phyloP scores from a whole-genome alignment of 2,113 vertebrate genomes.

The Lampris megalopsis region DNA sequence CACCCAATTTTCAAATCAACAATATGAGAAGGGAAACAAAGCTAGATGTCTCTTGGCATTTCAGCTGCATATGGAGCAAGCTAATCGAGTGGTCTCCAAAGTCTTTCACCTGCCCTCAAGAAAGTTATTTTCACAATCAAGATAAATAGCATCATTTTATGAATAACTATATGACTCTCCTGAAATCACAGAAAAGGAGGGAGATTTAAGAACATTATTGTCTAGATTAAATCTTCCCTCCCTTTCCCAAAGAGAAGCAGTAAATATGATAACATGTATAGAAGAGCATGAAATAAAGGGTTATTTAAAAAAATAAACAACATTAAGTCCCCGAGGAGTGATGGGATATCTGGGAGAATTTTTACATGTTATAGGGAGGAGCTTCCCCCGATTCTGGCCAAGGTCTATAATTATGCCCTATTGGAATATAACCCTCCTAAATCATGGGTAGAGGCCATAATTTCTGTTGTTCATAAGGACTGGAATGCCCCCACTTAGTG shows the following conservation, averaged over 20 bases:
- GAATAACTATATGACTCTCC: conserved; percentile 4
- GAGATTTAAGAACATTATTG: background rate
- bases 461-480: background rate
- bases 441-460: background rate
- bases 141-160: conserved; percentile 15
- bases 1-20: background rate
- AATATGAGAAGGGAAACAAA: background rate
- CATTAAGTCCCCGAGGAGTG: background rate
- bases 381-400: background rate
- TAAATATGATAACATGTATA: background rate
- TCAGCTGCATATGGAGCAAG: conserved; percentile 18
- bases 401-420: background rate
- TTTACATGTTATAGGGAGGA: background rate
- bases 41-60: conserved; percentile 12
- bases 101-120: background rate
- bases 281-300: background rate
- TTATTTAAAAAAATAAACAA: background rate
- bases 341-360: background rate
- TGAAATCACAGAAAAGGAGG: background rate
- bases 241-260: background rate
- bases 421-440: background rate
- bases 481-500: background rate
- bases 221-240: background rate
- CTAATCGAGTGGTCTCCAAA: conserved; percentile 1
- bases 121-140: background rate